Base-by-base conservation (phyloP, 2,888 invertebrate genomes). In the Serrognathus titanus region DNA sequence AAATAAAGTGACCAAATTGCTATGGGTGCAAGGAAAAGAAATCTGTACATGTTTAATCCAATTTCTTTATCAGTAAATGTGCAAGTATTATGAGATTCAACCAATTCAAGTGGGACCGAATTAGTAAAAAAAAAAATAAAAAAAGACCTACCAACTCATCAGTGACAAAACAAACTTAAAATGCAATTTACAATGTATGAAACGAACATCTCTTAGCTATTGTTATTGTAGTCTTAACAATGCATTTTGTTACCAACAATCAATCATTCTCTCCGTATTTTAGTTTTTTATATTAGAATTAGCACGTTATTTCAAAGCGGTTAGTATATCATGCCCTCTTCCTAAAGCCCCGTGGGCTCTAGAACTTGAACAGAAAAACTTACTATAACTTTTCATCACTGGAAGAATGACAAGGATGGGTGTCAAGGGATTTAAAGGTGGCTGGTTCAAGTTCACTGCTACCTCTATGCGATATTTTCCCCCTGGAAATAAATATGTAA, bases 371-470 rank as follows among this genome's bases (percentile, higher is more conserved):
- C 43, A 24, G 53, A 43, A 57, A 56, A 55, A 65, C 65, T 65
- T 65, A 65, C 65, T 61, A 63, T 52, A 65, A 45, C 36, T 56
- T 59, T 58, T 63, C 65, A 58, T 65, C 63, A 59, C 63, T 65
- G 59, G 63, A 65, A 52, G 64, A 63, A 49, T 63, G 63, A 43
- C 56, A 62, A 38, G 61, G 64, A 63, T 63, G 60, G 57, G 57
- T 58, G 47, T 58, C 56, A 59, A 53, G 54, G 62, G 60, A 61
- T 51, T 58, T 59, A 39, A 52, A 55, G 53, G 62, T 51, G 45
- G 57, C 58, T 49, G 60, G 52, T 55, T 62, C 63, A 57, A 54
- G 53, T 53, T 60, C 62, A 61, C 60, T 59, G 58, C 60, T 58
- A 59, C 61, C 58, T 61, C 56, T 54, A 57, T 58, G 61, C 56